phyloP scores from a whole-genome alignment of 2,113 vertebrate species.

The Melanostigma gelatinosum region DNA sequence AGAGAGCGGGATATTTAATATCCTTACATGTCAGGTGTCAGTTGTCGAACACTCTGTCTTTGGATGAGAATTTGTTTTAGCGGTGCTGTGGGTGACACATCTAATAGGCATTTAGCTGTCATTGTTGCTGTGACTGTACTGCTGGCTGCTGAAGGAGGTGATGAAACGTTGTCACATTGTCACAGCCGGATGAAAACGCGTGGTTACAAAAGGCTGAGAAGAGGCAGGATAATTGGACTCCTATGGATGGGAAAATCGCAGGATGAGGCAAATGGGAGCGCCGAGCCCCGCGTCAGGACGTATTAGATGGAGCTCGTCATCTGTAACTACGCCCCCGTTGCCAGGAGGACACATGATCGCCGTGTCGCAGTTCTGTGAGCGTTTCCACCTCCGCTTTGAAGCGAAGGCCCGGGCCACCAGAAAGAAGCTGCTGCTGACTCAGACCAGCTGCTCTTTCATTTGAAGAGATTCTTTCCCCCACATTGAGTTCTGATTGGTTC shows the following conservation, averaged over 20 bases:
- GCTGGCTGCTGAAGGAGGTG: background rate
- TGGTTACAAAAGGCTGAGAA: constrained; percentile 10
- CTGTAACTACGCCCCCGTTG: constrained; percentile 48
- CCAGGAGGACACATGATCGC: constrained; percentile 52
- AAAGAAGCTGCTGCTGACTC: constrained; percentile 59
- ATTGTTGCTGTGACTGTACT: background rate
- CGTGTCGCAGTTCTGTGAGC: constrained; percentile 43
- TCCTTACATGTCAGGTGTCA: constrained; percentile 45
- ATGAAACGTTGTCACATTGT: background rate
- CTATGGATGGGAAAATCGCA: constrained; percentile 26
- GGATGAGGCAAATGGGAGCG: constrained; percentile 41
- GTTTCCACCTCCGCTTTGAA: constrained; percentile 62
- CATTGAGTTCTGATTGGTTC: constrained; percentile 45
- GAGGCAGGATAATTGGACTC: constrained; percentile 43
- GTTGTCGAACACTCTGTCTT: constrained; percentile 30
- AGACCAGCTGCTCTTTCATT: constrained; percentile 51
- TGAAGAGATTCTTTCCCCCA: constrained; percentile 52
- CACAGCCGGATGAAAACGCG: constrained; percentile 7
- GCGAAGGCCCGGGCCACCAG: constrained; percentile 31
- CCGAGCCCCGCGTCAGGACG: constrained; percentile 20
- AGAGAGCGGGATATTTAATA: constrained; percentile 39
- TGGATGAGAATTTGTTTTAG: constrained; percentile 36
- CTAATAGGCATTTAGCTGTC: constrained; percentile 43
- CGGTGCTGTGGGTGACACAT: constrained; percentile 22
- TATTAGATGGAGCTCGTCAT: constrained; percentile 55